Base-by-base conservation (phyloP, 2,113 vertebrate species). In the Oncorhynchus nerka region DNA sequence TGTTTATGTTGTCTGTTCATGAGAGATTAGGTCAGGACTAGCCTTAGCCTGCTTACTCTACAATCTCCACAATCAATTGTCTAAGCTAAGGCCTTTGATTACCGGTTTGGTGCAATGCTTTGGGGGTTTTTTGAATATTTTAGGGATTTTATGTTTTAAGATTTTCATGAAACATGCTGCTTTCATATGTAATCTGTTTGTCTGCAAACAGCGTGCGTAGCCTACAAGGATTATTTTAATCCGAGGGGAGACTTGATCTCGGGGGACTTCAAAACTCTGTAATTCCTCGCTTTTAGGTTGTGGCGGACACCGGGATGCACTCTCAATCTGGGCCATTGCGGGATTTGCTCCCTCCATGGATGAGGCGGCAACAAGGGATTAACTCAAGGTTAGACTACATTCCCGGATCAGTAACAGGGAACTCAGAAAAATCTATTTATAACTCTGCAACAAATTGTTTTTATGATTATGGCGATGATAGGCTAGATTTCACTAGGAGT, bases 331-430 rank as follows among this genome's bases (percentile, higher is more conserved):
- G 93, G 93, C 73, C 93, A 93, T 83, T 79, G 82, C 82, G 81
- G 93, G 94, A 94, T 94, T 94, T 94, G 81, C 82, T 86, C 66
- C 55, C 79, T 83, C 88, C 92, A 93, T 94, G 91, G 93, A 91
- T 90, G 80, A 78, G 71, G 59, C n/a, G 1, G 86, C 79, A 87
- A 84, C 85, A 89, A 67, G 78, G 85, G 88, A 88, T 90, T 89
- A 89, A 91, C 84, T 70, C 83, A 85, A 89, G 87, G 79, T 88
- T 88, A 85, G 83, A 84, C 67, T 30, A 68, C 88, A 68, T 81
- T 82, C 85, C 72, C 81, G 80, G 83, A 85, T 89, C 90, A 89
- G 73, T 75, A 75, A 84, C 85, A 80, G 70, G 81, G 45, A 68
- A 82, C 71, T 83, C 80, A 48, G 81, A 72, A 80, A 82, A 85